Base-by-base conservation (phyloP, 2,888 invertebrate species). In the Cryptophagus acutangulus region DNA sequence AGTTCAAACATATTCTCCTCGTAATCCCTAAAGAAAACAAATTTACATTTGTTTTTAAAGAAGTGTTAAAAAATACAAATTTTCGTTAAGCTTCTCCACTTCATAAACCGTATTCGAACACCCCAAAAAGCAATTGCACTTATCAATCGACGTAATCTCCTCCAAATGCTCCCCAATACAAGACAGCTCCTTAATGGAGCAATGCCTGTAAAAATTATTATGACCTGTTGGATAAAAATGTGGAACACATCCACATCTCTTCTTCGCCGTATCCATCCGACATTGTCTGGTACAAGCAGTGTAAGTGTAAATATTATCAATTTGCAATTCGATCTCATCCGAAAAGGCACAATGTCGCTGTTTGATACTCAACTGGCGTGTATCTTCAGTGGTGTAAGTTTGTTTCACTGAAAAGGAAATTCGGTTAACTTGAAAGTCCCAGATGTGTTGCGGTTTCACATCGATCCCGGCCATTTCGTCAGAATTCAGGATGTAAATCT, bases 61-160 rank as follows among this genome's bases (percentile, higher is more conserved):
- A n/a, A n/a, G n/a, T n/a, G n/a, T n/a, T n/a, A n/a, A n/a, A n/a
- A n/a, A n/a, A n/a, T 61, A 78, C 76, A 72, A 75, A 47, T 73
- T 73, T 55, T 79, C 81, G 4, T 76, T 79, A 1, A 86, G 72
- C 61, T 84, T 84, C 57, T 84, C 84, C 2, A 85, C 79, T 63
- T 82, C 81, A 51, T 86, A 87, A 0, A 86, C 81, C 0, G 83
- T 83, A 61, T 85, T 83, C 5, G 78, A 75, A 62, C 88, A 88
- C 25, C 83, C 79, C 9, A 87, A 71, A 55, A 83, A 80, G 63
- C 88, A 88, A 3, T 73, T 53, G 56, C 86, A 87, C 29, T 73
- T 70, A 17, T 76, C 73, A 3, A 79, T 76, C 39, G 77, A 75
- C 3, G 73, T 75, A 29, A 82, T 82, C 33, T 72, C 70, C 0